Conservation (phyloP, 2,113 vertebrate species). For the Castor canadensis region DNA sequence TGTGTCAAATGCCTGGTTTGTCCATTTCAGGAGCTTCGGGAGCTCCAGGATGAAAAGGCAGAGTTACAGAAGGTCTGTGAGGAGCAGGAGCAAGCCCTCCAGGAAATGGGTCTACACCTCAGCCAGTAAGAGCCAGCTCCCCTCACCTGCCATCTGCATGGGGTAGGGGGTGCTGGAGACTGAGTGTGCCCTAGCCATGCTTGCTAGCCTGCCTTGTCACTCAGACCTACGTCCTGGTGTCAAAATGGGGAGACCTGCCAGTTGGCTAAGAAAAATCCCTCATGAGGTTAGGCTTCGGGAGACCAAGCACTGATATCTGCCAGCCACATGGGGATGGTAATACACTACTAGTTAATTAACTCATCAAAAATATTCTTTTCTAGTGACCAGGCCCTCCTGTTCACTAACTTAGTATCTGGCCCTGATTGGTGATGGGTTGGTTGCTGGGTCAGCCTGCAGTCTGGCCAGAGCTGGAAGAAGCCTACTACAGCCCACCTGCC, state of each 20-base stretch:
- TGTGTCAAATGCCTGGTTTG: background rate
- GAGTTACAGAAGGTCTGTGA: constrained; percentile 91
- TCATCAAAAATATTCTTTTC: background rate
- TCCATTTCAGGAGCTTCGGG: constrained; percentile 89
- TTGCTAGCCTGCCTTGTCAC: background rate
- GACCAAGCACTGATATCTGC: background rate
- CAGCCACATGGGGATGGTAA: background rate
- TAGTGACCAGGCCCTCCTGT: background rate
- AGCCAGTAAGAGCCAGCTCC: constrained; percentile 91
- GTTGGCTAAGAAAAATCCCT: background rate
- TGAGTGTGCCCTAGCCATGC: background rate
- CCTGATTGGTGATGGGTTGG: background rate
- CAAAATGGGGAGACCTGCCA: background rate
- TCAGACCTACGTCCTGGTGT: background rate
- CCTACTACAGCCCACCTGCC: background rate
- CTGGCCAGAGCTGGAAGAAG: background rate
- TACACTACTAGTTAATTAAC: background rate
- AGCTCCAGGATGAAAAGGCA: constrained; percentile 92
- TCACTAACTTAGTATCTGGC: background rate
- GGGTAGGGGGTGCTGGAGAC: background rate
- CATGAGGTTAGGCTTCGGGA: background rate
- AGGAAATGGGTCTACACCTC: constrained; percentile 98
- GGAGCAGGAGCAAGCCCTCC: constrained; percentile 96
- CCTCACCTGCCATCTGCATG: accelerated
- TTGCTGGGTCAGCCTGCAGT: background rate